These are phyloP conservation scores for Monochamus saltuarius DNA, from an alignment of 1,140 invertebrate genomes.

Conservation along the genomic window DNA sequence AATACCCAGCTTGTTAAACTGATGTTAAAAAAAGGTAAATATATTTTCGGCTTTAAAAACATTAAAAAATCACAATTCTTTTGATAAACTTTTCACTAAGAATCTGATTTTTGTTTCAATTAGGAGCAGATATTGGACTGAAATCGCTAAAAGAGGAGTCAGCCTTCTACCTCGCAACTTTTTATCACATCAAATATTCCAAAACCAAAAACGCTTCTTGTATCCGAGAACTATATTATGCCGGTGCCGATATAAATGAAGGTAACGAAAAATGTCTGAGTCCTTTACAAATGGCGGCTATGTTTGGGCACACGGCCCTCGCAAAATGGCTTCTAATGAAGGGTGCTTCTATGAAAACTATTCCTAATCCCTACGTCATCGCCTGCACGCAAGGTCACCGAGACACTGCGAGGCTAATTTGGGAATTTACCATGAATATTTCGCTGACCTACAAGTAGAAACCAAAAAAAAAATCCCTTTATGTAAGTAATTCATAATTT, in stretches of 20 bases:
- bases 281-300: constrained; percentile 42
- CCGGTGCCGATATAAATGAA: constrained; percentile 41
- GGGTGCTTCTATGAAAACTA: constrained; percentile 28
- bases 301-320: constrained; percentile 42
- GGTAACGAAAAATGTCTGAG: constrained; percentile 31
- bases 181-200: constrained; percentile 35
- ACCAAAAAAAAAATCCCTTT: too few species aligned
- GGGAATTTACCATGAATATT: background rate
- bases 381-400: constrained; percentile 31
- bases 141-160: constrained; percentile 37
- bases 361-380: constrained; percentile 33
- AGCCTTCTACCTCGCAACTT: constrained; percentile 39
- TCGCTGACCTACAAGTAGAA: too few species aligned
- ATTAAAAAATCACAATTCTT: background rate
- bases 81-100: background rate
- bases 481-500: too few species aligned
- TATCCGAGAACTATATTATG: constrained; percentile 43
- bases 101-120: constrained; percentile 2
- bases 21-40: constrained; percentile 36
- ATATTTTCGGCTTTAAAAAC: background rate
- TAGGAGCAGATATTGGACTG: constrained; percentile 38
- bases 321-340: constrained; percentile 43
- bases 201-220: constrained; percentile 40
- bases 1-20: constrained; percentile 41
- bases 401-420: constrained; percentile 24